phyloP scores from a whole-genome alignment of 2,797 vertebrate genomes.

The Spinus pinus region DNA sequence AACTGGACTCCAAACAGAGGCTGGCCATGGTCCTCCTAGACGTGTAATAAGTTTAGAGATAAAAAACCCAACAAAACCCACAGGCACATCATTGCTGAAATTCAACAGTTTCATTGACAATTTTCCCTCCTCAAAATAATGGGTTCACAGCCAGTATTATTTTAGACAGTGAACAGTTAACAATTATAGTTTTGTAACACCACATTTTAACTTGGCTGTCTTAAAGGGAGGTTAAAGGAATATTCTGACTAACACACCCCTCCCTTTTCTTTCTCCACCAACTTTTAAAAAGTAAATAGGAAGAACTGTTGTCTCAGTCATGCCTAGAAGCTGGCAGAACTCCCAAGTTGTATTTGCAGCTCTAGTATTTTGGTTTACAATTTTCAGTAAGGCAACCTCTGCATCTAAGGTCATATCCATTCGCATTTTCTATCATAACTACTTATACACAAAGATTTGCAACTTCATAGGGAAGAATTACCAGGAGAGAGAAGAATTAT shows the following conservation, averaged over 20 bases:
- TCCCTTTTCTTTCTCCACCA: background rate
- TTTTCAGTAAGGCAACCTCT: background rate
- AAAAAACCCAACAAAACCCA: background rate
- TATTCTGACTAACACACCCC: background rate
- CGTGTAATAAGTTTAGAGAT: background rate
- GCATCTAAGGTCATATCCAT: background rate
- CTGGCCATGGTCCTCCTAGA: constrained; percentile 95
- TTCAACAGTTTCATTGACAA: background rate
- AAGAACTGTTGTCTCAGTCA: background rate
- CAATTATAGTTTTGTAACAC: background rate
- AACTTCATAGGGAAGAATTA: background rate
- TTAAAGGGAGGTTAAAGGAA: background rate
- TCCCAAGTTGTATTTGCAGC: background rate
- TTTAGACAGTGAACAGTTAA: background rate
- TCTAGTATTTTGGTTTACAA: background rate
- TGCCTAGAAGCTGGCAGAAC: background rate
- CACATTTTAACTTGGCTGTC: background rate
- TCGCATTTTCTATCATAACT: background rate
- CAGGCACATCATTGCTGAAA: background rate
- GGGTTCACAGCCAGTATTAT: background rate
- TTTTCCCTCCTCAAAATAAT: background rate
- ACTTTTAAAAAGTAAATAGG: background rate
- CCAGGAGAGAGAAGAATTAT: background rate
- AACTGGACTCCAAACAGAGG: constrained; percentile 98
- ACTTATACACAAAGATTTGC: background rate